Conservation (phyloP, 2,888 invertebrate species). For the Azorinus chamasolen region DNA sequence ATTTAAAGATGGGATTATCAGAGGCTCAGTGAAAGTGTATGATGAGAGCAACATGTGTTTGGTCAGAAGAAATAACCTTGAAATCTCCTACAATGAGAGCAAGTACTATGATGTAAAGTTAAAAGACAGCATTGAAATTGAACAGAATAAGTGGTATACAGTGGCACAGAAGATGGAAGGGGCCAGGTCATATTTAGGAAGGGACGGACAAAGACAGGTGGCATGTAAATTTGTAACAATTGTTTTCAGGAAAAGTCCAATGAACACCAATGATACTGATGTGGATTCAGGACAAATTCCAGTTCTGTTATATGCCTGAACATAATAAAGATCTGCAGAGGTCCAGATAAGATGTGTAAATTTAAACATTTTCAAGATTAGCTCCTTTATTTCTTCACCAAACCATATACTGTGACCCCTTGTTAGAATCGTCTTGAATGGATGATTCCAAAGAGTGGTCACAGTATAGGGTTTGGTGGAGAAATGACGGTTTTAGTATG, state of each 20-base stretch:
- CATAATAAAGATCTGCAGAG: no score
- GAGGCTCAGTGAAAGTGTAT: constrained; percentile 44
- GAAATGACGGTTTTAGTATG: no score
- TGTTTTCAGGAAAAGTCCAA: constrained; percentile 56
- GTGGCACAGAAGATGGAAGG: constrained; percentile 53
- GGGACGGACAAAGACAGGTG: constrained; percentile 39
- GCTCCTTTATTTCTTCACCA: no score
- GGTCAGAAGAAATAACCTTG: constrained; percentile 23
- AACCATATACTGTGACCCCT: no score
- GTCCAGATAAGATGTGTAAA: no score
- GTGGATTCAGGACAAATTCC: constrained; percentile 54
- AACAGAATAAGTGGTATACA: constrained; percentile 53
- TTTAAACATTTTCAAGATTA: no score
- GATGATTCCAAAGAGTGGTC: no score
- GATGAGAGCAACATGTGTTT: constrained; percentile 47
- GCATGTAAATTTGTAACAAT: constrained; percentile 28
- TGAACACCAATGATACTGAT: constrained; percentile 54
- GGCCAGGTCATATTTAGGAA: constrained; percentile 46
- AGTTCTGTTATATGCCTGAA: constrained; percentile 41
- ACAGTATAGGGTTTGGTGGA: no score
- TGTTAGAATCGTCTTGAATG: no score
- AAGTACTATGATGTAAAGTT: constrained; percentile 45
- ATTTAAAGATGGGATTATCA: constrained; percentile 45
- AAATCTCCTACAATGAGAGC: constrained; percentile 21
- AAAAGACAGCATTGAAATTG: constrained; percentile 20